Evolutionary conservation across 2,797 vertebrate genomes (phyloP).

Genomic region (Sebastolobus alascanus): DNA sequence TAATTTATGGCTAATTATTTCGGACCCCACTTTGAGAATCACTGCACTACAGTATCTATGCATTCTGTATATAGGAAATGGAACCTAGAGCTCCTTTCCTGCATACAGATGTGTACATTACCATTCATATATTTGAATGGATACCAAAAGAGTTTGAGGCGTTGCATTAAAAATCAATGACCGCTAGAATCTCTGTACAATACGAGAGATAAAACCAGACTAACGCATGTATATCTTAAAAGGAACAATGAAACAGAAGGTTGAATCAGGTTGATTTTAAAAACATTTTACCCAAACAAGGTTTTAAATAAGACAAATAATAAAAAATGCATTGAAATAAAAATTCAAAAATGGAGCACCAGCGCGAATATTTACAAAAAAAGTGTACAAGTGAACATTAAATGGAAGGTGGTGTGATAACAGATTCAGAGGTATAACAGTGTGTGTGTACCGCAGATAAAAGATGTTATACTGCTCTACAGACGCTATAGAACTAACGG

Average conservation of each 20-base stretch:
- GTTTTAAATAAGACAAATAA: constrained; percentile 53
- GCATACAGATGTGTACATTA: neutral
- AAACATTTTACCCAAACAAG: constrained; percentile 53
- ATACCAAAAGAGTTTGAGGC: neutral
- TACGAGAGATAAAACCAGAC: neutral
- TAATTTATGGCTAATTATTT: too few relatives aligned
- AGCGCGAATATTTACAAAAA: neutral
- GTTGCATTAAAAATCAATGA: neutral
- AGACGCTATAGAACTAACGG: neutral
- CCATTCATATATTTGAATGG: neutral
- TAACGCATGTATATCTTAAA: neutral
- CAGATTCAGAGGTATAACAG: neutral
- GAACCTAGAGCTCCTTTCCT: too few relatives aligned
- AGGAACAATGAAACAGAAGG: constrained; percentile 16
- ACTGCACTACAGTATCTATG: neutral
- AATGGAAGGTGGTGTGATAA: neutral
- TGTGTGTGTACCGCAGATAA: neutral
- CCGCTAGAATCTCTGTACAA: neutral
- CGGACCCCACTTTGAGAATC: too few relatives aligned
- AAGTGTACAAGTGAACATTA: neutral
- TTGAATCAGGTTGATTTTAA: neutral
- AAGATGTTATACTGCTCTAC: neutral
- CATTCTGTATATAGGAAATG: neutral
- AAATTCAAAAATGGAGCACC: constrained; percentile 8
- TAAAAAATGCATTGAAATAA: constrained; percentile 32